These are phyloP conservation scores for Phodopus roborovskii DNA, from an alignment of 2,113 vertebrate genomes.

Conservation along the genomic window DNA sequence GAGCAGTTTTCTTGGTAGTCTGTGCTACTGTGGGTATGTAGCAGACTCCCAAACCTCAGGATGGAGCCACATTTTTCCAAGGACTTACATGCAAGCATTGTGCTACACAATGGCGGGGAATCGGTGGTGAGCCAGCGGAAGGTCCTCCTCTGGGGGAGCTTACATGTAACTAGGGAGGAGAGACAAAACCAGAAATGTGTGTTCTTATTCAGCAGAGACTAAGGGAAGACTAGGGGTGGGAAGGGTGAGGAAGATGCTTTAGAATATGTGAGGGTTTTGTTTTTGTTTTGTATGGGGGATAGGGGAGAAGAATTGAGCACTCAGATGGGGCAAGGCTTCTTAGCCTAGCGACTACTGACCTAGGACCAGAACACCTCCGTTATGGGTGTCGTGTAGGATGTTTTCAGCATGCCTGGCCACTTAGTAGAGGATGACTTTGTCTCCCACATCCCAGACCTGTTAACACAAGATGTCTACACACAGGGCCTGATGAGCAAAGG, in stretches of 20 bases:
- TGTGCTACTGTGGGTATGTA: not conserved
- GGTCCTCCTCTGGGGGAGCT: not conserved
- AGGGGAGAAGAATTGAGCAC: not conserved
- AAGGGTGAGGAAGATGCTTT: not conserved
- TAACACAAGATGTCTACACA: not conserved
- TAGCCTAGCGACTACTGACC: not conserved
- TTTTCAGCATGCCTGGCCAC: not conserved
- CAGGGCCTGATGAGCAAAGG: not conserved
- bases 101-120: not conserved
- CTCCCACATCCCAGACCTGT: not conserved
- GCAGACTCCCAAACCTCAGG: not conserved
- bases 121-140: not conserved
- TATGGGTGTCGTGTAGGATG: fast-evolving
- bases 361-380: not conserved
- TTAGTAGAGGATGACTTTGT: not conserved
- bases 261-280: not conserved
- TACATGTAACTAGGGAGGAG: not conserved
- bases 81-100: too few species aligned
- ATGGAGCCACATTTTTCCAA: not conserved
- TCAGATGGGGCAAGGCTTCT: not conserved
- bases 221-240: not conserved
- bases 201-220: too few species aligned
- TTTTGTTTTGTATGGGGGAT: too few species aligned
- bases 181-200: not conserved
- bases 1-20: not conserved